Conservation (phyloP, 1,140 invertebrate genomes). For the Drosophila miranda region DNA sequence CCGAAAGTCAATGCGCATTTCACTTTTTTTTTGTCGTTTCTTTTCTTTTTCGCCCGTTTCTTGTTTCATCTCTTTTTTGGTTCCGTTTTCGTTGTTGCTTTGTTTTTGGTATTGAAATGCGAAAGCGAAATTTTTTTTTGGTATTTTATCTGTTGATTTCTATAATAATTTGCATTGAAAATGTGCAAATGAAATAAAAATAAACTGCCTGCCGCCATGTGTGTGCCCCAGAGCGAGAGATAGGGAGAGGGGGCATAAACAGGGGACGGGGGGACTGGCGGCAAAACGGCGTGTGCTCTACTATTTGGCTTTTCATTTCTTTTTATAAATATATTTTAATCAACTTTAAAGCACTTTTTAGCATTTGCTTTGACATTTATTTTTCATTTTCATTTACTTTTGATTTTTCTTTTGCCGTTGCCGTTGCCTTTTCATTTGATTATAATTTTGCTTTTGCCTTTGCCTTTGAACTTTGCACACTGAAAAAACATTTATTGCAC, state of each 20-base stretch:
- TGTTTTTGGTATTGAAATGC: slow-evolving; percentile 43
- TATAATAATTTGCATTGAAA: slow-evolving; percentile 66
- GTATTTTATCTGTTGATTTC: slow-evolving; percentile 64
- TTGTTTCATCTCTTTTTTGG: slow-evolving; percentile 37
- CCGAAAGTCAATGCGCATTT: slow-evolving; percentile 70
- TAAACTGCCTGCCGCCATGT: slow-evolving; percentile 16
- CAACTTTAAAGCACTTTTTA: slow-evolving; percentile 30
- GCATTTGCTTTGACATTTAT: slow-evolving; percentile 43
- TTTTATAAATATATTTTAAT: slow-evolving; percentile 28
- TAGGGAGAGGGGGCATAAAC: background rate
- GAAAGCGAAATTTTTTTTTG: slow-evolving; percentile 67
- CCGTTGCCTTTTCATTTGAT: slow-evolving; percentile 7
- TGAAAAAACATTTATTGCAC: slow-evolving; percentile 55
- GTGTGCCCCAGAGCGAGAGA: slow-evolving; percentile 23
- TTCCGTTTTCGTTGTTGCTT: slow-evolving; percentile 41
- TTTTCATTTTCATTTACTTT: slow-evolving; percentile 34
- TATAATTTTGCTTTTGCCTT: slow-evolving; percentile 43
- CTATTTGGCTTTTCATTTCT: slow-evolving; percentile 23
- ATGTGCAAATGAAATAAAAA: slow-evolving; percentile 37
- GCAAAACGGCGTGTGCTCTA: slow-evolving; percentile 22
- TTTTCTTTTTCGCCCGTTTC: slow-evolving; percentile 15
- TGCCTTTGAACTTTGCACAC: slow-evolving; percentile 54
- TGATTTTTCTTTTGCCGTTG: slow-evolving; percentile 34
- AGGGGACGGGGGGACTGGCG: background rate
- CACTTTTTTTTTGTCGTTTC: slow-evolving; percentile 58